Evolutionary conservation across 2,113 vertebrate genomes (phyloP), one percentile per base, ranked within the genome.

Genomic region (Apus apus): DNA sequence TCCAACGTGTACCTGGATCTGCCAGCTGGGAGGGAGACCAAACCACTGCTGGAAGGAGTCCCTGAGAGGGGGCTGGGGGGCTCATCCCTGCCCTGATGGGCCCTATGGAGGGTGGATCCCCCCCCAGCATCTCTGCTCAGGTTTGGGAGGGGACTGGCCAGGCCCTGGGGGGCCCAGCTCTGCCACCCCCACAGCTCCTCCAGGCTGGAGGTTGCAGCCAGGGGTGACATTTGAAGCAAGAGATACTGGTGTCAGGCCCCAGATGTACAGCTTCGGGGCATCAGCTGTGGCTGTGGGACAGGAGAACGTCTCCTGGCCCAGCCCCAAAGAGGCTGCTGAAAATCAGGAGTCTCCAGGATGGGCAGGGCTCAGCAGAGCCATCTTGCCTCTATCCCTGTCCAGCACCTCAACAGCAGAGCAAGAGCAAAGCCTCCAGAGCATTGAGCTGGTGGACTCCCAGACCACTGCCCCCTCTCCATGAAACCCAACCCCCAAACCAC

Each of bases 361-460:
- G 61, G 48, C 86, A 85, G 67, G 64, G n/a, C 34, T n/a, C 0
- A 0, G 54, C 2, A 4, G n/a, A 26, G 22, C 22, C 0, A 0
- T 12, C 5, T 12, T 8, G 3, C 75, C 50, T 46, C 13, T 64
- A 4, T 64, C 34, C 27, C 21, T 54, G 25, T 8, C 58, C 0
- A 1, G 34, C 27, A 64, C 8, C 21, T 30, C 2, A 2, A 56
- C 12, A 46, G 65, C 58, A 80, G n/a, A 76, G 58, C 34, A 51
- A 34, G 22, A 26, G 29, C 13, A 32, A 61, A 84, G 46, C 50
- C 26, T 61, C 38, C 64, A 40, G 77, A 76, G 32, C 9, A 26
- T 0, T 0, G 53, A 62, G 32, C 73, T 78, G 73, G 17, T 3
- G 22, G 40, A 7, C 15, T 36, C 62, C 50, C 14, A 15, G 62